These are phyloP conservation scores for Halocynthia roretzi DNA, from an alignment of 23 tunicate species.

Conservation along the genomic window DNA sequence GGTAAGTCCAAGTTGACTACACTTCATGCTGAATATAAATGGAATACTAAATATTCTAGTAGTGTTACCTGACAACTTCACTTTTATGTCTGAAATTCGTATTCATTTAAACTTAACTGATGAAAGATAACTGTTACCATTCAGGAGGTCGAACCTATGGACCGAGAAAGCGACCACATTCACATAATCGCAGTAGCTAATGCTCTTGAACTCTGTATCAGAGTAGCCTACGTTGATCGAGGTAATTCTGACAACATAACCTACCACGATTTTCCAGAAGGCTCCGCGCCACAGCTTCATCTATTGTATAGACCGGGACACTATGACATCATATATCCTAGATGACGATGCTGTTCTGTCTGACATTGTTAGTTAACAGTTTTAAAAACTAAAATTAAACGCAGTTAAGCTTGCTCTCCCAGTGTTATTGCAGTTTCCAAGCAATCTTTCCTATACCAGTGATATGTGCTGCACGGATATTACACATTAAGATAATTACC, in stretches of 20 bases:
- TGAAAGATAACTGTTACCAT: not conserved
- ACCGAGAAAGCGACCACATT: slow-evolving; percentile 84
- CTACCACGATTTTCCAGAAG: slow-evolving; percentile 84
- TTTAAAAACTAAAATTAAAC: too few species aligned
- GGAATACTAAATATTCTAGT: not conserved
- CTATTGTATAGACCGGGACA: slow-evolving; percentile 83
- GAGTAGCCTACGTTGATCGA: slow-evolving; percentile 87
- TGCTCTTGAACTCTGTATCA: slow-evolving; percentile 48
- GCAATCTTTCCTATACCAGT: too few species aligned
- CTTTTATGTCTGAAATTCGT: not conserved
- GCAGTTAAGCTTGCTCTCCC: not conserved
- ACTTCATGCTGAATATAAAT: not conserved
- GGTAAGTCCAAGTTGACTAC: slow-evolving; percentile 29
- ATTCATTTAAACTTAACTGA: not conserved
- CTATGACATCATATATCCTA: slow-evolving; percentile 76
- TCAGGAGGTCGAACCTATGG: slow-evolving; percentile 95
- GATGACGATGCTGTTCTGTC: slow-evolving; percentile 26
- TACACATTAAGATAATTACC: too few species aligned
- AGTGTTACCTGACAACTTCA: not conserved
- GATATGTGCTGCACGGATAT: too few species aligned
- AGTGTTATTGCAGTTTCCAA: not conserved
- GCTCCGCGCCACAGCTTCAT: slow-evolving; percentile 61
- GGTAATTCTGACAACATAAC: slow-evolving; percentile 32
- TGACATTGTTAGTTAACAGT: not conserved
- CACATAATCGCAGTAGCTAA: slow-evolving; percentile 73